These are phyloP conservation scores for Metopolophium dirhodum DNA, from an alignment of 1,140 invertebrate genomes.

Conservation along the genomic window DNA sequence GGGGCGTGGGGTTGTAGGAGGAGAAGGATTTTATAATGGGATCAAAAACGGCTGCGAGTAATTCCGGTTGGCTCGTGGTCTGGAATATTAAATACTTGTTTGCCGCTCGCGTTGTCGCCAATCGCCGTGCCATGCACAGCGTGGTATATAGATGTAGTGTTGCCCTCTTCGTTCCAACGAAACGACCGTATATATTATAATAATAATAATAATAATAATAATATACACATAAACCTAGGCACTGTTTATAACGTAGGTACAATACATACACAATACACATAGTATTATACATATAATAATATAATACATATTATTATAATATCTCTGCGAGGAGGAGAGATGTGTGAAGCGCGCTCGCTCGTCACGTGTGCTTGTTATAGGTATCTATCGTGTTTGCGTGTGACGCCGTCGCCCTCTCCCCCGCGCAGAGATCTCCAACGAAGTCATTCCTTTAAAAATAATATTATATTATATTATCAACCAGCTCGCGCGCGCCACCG, in stretches of 20 bases:
- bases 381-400: neutral
- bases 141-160: too few species aligned
- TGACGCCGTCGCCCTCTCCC: neutral
- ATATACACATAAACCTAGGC: neutral
- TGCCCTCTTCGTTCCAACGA: neutral
- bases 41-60: conserved; percentile 44
- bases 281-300: neutral
- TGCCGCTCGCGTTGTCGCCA: neutral
- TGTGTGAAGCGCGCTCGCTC: too few species aligned
- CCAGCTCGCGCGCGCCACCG: too few species aligned
- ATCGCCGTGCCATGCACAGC: neutral
- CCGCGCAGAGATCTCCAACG: neutral
- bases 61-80: conserved; percentile 28
- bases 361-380: neutral
- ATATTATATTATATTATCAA: neutral
- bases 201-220: too few species aligned
- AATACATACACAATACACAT: neutral
- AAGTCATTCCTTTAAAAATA: neutral
- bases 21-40: conserved; percentile 10
- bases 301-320: neutral
- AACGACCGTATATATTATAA: neutral
- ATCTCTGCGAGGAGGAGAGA: neutral
- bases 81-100: conserved; percentile 42
- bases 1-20: neutral
- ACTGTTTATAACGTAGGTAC: neutral